A percentile compares a stretch with the other conserved stretches of the same genome.
Conservation (phyloP, 2,797 vertebrate genomes). For the Arnoldichthys spilopterus region DNA sequence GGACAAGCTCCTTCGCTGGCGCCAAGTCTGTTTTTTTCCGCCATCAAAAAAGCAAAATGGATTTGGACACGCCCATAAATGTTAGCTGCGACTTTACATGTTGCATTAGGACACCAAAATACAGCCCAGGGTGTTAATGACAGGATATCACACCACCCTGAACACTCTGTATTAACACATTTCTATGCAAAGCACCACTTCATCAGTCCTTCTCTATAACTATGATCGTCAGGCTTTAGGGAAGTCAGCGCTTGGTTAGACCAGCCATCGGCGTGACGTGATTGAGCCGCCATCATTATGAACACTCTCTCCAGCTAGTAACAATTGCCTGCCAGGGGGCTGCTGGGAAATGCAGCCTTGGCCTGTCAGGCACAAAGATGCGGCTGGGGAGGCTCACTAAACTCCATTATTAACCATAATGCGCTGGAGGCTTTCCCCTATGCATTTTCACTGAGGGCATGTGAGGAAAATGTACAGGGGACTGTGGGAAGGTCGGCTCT, state of each 20-base stretch:
- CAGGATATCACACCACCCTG: too few species aligned
- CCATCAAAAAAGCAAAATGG: too few species aligned
- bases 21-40: too few species aligned
- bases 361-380: conserved; percentile 7
- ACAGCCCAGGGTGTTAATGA: too few species aligned
- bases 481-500: background rate
- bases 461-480: background rate
- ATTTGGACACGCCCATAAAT: too few species aligned
- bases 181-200: background rate
- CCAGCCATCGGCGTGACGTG: background rate
- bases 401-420: background rate
- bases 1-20: too few species aligned
- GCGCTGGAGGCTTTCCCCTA: background rate
- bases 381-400: background rate
- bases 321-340: background rate
- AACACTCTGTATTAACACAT: background rate
- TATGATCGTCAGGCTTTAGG: background rate
- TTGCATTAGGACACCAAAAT: too few species aligned
- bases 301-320: background rate
- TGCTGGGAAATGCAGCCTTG: background rate
- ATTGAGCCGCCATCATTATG: background rate
- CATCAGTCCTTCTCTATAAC: background rate
- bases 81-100: too few species aligned
- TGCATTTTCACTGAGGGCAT: background rate
- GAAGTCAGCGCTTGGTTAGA: background rate